These are phyloP conservation scores for Illadopsis cleaveri DNA, from an alignment of 2,113 vertebrate genomes.

Conservation along the genomic window DNA sequence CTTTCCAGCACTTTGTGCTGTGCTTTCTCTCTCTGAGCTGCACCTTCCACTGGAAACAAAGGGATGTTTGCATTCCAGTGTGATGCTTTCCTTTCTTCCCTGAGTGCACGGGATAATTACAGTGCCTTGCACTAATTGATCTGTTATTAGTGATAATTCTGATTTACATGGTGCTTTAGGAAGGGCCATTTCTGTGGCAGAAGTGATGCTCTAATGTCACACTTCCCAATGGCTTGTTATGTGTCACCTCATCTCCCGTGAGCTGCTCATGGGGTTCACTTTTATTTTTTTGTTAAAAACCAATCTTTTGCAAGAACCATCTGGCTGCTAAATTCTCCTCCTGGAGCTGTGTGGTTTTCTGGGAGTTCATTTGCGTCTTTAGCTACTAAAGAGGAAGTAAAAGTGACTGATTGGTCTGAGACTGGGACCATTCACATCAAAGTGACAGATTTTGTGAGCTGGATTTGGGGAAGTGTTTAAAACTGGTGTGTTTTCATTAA, in stretches of 20 bases:
- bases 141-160: neutral
- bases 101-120: neutral
- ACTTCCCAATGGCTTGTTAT: neutral
- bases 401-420: slow-evolving; percentile 60
- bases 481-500: slow-evolving; percentile 42
- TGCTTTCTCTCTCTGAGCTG: neutral
- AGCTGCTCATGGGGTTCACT: neutral
- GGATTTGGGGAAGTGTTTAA: slow-evolving; percentile 45
- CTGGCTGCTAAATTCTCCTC: slow-evolving; percentile 47
- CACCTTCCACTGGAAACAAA: neutral
- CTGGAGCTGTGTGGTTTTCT: slow-evolving; percentile 34
- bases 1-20: neutral
- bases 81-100: neutral
- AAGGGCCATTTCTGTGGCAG: neutral
- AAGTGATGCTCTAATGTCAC: neutral
- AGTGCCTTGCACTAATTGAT: neutral
- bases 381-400: slow-evolving; percentile 50
- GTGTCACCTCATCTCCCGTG: neutral
- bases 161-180: neutral
- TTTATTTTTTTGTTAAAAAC: neutral
- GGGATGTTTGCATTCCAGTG: neutral
- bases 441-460: slow-evolving; percentile 51
- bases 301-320: slow-evolving; percentile 47
- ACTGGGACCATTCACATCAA: slow-evolving; percentile 42
- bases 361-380: slow-evolving; percentile 59